Conservation (phyloP, 1,140 invertebrate genomes). For the Luehdorfia chinensis region DNA sequence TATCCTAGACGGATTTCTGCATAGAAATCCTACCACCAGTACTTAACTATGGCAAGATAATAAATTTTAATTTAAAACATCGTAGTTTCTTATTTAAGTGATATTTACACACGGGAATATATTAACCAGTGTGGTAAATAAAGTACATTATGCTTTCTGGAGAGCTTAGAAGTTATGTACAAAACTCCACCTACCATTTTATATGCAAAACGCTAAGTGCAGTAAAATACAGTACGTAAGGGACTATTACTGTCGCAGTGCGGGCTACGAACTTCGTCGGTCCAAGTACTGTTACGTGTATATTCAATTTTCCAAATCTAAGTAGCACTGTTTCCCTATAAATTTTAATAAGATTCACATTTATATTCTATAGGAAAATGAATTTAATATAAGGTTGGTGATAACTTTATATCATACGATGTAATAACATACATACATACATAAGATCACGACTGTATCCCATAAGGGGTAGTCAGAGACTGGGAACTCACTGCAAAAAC, state of each 20-base stretch:
- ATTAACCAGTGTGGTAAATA: background rate
- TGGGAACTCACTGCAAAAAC: too few species aligned
- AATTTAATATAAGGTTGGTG: too few species aligned
- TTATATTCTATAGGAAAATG: too few species aligned
- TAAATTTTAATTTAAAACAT: background rate
- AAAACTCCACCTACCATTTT: slow-evolving; percentile 9
- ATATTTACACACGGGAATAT: background rate
- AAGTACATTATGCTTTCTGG: background rate
- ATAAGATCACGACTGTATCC: too few species aligned
- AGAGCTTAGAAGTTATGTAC: slow-evolving; percentile 5
- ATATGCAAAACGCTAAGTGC: slow-evolving; percentile 9
- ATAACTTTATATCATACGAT: too few species aligned
- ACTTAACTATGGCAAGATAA: too few species aligned
- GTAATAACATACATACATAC: too few species aligned
- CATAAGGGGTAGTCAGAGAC: too few species aligned
- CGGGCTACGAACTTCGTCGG: background rate
- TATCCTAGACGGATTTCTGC: too few species aligned
- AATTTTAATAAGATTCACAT: background rate
- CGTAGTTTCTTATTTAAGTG: background rate
- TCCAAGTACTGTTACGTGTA: background rate
- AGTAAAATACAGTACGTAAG: slow-evolving; percentile 6
- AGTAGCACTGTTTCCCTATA: background rate
- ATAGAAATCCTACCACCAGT: too few species aligned
- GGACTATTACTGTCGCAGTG: slow-evolving; percentile 8
- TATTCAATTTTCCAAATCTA: background rate